Conservation (phyloP, 2,888 invertebrate genomes). For the Electrophaes corylata region DNA sequence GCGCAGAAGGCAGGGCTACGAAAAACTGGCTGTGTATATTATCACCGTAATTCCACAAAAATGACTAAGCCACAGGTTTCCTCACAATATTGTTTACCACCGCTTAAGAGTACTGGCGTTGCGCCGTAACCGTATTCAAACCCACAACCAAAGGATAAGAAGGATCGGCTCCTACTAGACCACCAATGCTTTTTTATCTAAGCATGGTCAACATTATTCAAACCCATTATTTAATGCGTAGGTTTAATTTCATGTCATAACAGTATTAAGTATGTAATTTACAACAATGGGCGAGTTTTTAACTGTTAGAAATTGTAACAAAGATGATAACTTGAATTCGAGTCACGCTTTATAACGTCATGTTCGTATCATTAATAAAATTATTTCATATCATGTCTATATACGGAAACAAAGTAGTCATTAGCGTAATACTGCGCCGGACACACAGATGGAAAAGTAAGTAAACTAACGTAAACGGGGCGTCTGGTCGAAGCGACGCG, state of each 20-base stretch:
- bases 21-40: no score
- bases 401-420: conserved; percentile 29
- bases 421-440: conserved; percentile 25
- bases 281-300: conserved; percentile 3
- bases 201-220: neutral
- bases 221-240: neutral
- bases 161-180: no score
- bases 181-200: no score
- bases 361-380: conserved; percentile 24
- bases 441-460: conserved; percentile 16
- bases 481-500: no score
- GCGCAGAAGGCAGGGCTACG: no score
- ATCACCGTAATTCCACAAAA: no score
- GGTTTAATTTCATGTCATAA: neutral
- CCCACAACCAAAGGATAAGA: no score
- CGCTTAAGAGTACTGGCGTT: no score
- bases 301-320: conserved; percentile 11
- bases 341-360: conserved; percentile 30
- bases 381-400: conserved; percentile 22
- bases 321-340: conserved; percentile 12
- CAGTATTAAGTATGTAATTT: neutral
- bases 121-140: no score
- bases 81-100: no score
- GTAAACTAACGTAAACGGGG: conserved; percentile 8
- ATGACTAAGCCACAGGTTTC: no score